Conservation (phyloP, 2,113 vertebrate genomes). For the Corynorhinus townsendii region DNA sequence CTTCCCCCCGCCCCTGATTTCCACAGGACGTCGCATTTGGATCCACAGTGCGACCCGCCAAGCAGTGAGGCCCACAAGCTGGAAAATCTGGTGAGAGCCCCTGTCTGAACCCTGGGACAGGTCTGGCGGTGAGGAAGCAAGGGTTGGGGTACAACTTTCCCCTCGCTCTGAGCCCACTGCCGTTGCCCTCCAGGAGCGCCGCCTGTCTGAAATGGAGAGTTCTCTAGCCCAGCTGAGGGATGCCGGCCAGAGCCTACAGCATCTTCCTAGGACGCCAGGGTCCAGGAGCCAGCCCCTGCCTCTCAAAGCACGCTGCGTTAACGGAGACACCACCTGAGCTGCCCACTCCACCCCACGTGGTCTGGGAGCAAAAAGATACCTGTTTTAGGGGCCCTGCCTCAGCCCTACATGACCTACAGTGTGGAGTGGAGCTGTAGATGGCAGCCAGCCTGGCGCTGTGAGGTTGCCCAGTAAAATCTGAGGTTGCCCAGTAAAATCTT, state of each 20-base stretch:
- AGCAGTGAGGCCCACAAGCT: background rate
- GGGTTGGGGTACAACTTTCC: background rate
- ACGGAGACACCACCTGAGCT: conserved; percentile 67
- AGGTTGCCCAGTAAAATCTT: conserved; percentile 43
- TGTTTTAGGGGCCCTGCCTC: background rate
- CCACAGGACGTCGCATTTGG: conserved; percentile 3
- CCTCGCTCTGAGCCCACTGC: background rate
- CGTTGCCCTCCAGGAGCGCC: conserved; percentile 60
- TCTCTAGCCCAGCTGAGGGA: conserved; percentile 62
- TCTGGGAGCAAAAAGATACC: background rate
- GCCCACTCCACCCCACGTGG: background rate
- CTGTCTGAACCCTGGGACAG: background rate
- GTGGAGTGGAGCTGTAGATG: background rate
- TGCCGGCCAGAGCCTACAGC: background rate
- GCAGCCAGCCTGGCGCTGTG: background rate
- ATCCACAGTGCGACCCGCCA: background rate
- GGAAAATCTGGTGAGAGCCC: conserved; percentile 53
- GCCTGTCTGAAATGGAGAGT: conserved; percentile 61
- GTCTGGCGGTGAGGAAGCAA: background rate
- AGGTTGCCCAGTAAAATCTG: conserved; percentile 40
- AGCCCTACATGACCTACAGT: background rate
- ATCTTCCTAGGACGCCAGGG: background rate
- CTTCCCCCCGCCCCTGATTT: background rate
- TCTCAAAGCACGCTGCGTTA: conserved; percentile 34
- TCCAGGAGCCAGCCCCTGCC: conserved; percentile 15